phyloP scores from a whole-genome alignment of 2,113 vertebrate species.

The Myocastor coypus region DNA sequence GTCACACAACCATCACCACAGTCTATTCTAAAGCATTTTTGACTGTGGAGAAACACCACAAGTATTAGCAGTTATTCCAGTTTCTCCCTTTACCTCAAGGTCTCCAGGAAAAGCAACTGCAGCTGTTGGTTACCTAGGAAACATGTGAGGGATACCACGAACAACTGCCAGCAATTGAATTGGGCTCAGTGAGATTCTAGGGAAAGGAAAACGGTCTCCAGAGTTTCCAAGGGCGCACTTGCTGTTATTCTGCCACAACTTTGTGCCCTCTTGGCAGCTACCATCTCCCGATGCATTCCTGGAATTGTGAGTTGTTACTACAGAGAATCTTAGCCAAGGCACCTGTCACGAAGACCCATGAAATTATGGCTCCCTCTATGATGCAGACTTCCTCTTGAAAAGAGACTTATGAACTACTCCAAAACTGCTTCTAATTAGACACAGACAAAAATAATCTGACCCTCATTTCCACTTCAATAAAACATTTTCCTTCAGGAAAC shows the following conservation, averaged over 20 bases:
- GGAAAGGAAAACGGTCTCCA: background rate
- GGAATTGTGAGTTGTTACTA: conserved; percentile 53
- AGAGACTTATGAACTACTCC: conserved; percentile 10
- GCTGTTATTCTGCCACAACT: background rate
- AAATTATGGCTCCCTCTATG: background rate
- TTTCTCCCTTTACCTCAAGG: background rate
- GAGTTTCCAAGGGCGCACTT: background rate
- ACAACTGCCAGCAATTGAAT: background rate
- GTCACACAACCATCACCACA: background rate
- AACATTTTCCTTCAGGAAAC: conserved; percentile 45
- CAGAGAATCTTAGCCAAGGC: background rate
- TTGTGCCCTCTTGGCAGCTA: background rate
- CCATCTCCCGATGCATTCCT: conserved; percentile 28
- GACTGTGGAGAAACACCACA: background rate
- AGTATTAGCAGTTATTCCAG: background rate
- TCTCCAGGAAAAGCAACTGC: background rate
- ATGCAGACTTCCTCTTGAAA: background rate
- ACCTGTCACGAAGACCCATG: background rate
- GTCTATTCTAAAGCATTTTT: background rate
- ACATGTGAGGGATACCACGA: background rate
- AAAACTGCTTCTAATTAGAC: conserved; percentile 38
- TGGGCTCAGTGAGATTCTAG: background rate
- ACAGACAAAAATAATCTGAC: conserved; percentile 30
- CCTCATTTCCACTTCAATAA: conserved; percentile 38
- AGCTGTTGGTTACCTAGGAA: background rate